A percentile compares a stretch with the other conserved stretches of the same genome.
phyloP scores from a whole-genome alignment of 2,113 vertebrate species.

The Pelobates fuscus region DNA sequence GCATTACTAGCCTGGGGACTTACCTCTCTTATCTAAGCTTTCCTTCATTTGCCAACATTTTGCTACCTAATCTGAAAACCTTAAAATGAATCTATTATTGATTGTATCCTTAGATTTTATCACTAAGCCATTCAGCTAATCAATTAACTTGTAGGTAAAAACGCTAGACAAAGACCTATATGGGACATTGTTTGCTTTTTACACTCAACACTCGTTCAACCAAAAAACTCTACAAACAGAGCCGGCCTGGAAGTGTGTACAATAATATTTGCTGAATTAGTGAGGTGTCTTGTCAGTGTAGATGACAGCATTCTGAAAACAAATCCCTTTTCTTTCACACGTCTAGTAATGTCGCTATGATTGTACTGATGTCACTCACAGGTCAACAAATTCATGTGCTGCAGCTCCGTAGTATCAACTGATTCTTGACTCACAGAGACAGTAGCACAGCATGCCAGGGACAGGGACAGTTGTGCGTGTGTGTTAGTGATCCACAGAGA shows the following conservation, averaged over 20 bases:
- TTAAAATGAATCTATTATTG: too few species aligned
- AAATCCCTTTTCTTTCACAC: slow-evolving; percentile 12
- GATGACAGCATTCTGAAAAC: slow-evolving; percentile 34
- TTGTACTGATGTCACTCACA: neutral
- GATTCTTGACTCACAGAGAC: too few species aligned
- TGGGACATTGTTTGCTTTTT: slow-evolving; percentile 13
- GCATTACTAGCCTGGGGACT: too few species aligned
- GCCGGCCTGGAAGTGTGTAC: slow-evolving; percentile 27
- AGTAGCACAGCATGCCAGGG: too few species aligned
- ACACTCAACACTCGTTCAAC: slow-evolving; percentile 16
- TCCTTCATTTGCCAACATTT: too few species aligned
- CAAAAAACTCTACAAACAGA: slow-evolving; percentile 21
- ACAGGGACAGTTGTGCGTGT: too few species aligned
- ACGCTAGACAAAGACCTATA: slow-evolving; percentile 14
- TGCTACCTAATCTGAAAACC: too few species aligned
- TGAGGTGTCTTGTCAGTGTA: slow-evolving; percentile 35
- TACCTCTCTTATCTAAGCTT: too few species aligned
- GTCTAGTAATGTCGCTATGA: neutral
- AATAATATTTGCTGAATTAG: slow-evolving; percentile 39
- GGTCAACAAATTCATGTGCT: neutral
- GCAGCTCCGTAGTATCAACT: too few species aligned
- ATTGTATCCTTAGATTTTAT: too few species aligned
- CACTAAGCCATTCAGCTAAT: neutral
- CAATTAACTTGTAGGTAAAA: neutral
- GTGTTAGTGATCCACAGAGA: too few species aligned